Percentiles rank a stretch among this genome's conserved stretches.
These are phyloP conservation scores for Leptobrachium ailaonicum DNA, from an alignment of 2,113 vertebrate species.

Conservation along the genomic window DNA sequence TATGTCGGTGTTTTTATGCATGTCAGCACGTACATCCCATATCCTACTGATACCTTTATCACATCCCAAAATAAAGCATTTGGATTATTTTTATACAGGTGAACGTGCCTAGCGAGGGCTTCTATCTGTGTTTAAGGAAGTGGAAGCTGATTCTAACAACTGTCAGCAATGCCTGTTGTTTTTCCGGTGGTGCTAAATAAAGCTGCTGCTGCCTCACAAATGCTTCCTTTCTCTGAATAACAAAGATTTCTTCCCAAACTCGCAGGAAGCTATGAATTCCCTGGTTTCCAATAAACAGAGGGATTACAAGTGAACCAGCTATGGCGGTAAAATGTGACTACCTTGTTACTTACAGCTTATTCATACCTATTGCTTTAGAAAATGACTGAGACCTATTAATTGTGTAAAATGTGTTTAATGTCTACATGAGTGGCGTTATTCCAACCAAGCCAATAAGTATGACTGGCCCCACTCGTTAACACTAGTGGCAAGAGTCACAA, in stretches of 20 bases:
- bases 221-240: conserved; percentile 34
- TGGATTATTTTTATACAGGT: conserved; percentile 28
- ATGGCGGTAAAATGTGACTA: background rate
- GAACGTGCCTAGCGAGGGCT: conserved; percentile 12
- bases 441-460: too few species aligned
- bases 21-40: conserved; percentile 11
- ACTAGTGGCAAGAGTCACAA: too few species aligned
- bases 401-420: too few species aligned
- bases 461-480: too few species aligned
- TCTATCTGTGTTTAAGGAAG: conserved; percentile 21
- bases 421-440: too few species aligned
- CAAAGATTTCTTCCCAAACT: conserved; percentile 31
- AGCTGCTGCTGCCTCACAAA: conserved; percentile 18
- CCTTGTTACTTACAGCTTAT: too few species aligned
- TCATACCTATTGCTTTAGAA: too few species aligned
- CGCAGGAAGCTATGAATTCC: conserved; percentile 3
- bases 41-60: background rate
- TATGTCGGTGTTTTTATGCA: background rate
- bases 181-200: conserved; percentile 46
- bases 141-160: conserved; percentile 27
- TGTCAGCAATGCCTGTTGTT: conserved; percentile 32
- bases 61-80: conserved; percentile 9
- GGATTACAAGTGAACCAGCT: background rate
- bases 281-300: background rate
- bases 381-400: too few species aligned